Evolutionary conservation across 1,140 invertebrate genomes (phyloP).

Genomic region (Cydia amplana): DNA sequence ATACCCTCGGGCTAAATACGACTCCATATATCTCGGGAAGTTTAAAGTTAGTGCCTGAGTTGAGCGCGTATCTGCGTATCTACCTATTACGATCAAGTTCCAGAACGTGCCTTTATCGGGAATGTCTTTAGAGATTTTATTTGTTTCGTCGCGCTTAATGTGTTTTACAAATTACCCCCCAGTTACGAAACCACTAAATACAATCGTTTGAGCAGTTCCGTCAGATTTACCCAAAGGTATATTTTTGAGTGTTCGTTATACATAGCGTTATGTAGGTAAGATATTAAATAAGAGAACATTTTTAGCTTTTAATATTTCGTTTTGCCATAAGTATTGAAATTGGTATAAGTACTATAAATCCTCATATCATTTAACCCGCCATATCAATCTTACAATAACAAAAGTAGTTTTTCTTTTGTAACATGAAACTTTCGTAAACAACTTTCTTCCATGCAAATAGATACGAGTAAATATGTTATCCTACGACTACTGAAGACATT

Average conservation of each 20-base stretch:
- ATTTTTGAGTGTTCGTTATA: no score
- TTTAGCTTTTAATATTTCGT: no score
- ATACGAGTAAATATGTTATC: background rate
- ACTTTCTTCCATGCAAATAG: background rate
- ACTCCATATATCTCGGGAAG: constrained; percentile 31
- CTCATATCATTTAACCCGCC: no score
- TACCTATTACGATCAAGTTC: constrained; percentile 27
- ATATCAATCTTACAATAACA: no score
- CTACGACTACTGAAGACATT: background rate
- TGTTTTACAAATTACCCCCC: background rate
- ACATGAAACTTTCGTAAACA: background rate
- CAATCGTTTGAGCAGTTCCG: background rate
- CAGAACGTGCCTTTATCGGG: constrained; percentile 19
- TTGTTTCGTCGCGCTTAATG: constrained; percentile 22
- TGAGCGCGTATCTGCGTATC: constrained; percentile 30
- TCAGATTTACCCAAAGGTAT: no score
- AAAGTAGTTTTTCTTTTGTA: background rate
- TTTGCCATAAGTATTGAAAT: no score
- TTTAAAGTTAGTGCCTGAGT: constrained; percentile 30
- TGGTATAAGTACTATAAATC: no score
- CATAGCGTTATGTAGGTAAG: no score
- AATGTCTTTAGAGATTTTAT: constrained; percentile 24
- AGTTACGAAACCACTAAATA: no score
- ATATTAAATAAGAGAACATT: no score
- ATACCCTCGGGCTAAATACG: constrained; percentile 11